Percentiles rank a stretch among this genome's conserved stretches.
Evolutionary conservation across 2,797 vertebrate genomes (phyloP).

Genomic region (Ctenochaetus hawaiiensis): DNA sequence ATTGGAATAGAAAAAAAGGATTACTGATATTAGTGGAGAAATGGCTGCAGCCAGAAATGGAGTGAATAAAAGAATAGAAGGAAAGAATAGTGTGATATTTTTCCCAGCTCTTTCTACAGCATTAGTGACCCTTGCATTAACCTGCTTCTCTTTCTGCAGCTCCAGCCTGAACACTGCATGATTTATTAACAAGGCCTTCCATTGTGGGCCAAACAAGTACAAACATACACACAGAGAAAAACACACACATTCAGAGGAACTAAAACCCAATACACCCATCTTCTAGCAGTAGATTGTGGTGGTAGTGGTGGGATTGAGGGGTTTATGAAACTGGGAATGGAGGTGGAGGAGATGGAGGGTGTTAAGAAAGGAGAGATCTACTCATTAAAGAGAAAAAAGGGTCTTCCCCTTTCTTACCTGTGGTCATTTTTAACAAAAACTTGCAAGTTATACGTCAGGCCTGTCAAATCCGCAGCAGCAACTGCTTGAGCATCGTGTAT

Average conservation of each 20-base stretch:
- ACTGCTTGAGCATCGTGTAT: not conserved
- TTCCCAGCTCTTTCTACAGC: conserved; percentile 46
- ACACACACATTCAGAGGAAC: conserved; percentile 28
- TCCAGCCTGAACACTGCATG: conserved; percentile 56
- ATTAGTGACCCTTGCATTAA: conserved; percentile 77
- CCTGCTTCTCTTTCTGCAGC: conserved; percentile 59
- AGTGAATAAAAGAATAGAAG: conserved; percentile 46
- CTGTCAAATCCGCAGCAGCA: conserved; percentile 16
- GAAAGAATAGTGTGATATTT: conserved; percentile 45
- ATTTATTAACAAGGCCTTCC: conserved; percentile 72
- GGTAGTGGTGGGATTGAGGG: not conserved
- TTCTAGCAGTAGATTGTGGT: conserved; percentile 29
- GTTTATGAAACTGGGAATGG: conserved; percentile 34
- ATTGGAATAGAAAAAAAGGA: conserved; percentile 37
- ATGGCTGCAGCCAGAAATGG: conserved; percentile 39
- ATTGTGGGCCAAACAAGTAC: conserved; percentile 49
- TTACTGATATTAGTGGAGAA: conserved; percentile 46
- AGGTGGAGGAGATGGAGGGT: not conserved
- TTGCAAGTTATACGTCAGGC: conserved; percentile 30
- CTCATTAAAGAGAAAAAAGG: not conserved
- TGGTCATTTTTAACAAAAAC: conserved; percentile 25
- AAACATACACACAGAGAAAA: conserved; percentile 41
- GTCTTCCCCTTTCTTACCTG: conserved; percentile 17
- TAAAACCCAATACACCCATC: conserved; percentile 47
- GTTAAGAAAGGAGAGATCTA: not conserved